Evolutionary conservation across 2,797 vertebrate species (phyloP), one percentile per base, ranked within the genome.

Genomic region (Microctenopoma lineatum): DNA sequence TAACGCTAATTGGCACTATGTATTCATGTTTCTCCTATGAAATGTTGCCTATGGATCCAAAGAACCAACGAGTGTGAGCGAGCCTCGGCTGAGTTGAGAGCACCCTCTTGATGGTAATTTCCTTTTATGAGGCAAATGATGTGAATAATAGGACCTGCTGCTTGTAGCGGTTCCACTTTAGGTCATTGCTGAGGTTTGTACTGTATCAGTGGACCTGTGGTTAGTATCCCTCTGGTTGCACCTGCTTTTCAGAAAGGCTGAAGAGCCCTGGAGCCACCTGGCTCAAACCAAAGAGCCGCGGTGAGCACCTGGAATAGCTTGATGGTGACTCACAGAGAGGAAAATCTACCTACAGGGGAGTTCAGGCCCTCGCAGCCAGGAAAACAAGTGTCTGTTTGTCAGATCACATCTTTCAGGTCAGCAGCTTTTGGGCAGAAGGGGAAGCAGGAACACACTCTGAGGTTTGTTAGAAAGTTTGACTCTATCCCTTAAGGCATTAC

Each of bases 241-340:
- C 90, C 89, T 91, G 88, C 57, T 87, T 84, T 78, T 54, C 64
- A 62, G 69, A 4, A 18, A 83, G 66, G 59, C 70, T 46, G 64
- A 73, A 74, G 73, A 71, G 79, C 63, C 80, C 79, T 10, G 61
- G 41, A 89, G 84, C 81, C 86, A 84, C 81, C 79, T 78, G 76
- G 70, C 21, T 72, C 59, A 34, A 61, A 77, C 76, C 76, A 44
- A 57, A 68, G 60, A 41, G 60, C n/a, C 5, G 66, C n/a, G 21
- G 59, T 7, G 32, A 81, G 77, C 83, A 90, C 88, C 90, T 92
- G 87, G 77, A 90, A 89, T 83, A 87, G 79, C 73, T 85, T 12
- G 48, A 50, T 7, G 57, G 52, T 91, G 89, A 91, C 70, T 92
- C 90, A 90, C 58, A 62, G 51, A 0, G 47, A 84, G 66, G 64